Conservation (phyloP, 2,888 invertebrate genomes). For the Aleiodes testaceus region DNA sequence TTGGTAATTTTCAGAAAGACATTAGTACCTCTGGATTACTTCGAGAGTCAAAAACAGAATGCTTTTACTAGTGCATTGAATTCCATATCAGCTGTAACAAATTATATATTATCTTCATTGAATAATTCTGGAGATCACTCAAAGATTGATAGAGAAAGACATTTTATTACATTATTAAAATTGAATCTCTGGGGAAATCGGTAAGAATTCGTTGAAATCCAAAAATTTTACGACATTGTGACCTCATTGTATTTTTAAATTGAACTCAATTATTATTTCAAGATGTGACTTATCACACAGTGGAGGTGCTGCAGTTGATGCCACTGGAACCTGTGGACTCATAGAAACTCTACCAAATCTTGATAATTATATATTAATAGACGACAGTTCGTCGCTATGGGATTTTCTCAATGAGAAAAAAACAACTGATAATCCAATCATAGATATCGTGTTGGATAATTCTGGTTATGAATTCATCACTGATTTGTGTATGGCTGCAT, state of each 20-base stretch:
- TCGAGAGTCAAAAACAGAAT: slow-evolving; percentile 82
- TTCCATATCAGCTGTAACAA: slow-evolving; percentile 75
- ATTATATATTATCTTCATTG: slow-evolving; percentile 66
- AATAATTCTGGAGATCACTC: slow-evolving; percentile 63
- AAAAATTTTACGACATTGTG: background rate
- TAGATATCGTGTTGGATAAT: slow-evolving; percentile 91
- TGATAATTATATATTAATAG: slow-evolving; percentile 77
- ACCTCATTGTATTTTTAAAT: background rate
- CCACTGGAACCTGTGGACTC: slow-evolving; percentile 73
- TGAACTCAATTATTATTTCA: background rate
- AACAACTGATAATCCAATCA: slow-evolving; percentile 71
- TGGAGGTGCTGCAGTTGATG: slow-evolving; percentile 79
- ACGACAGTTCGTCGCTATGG: slow-evolving; percentile 78
- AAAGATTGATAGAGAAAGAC: slow-evolving; percentile 72
- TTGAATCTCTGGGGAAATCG: slow-evolving; percentile 94
- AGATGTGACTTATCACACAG: slow-evolving; percentile 92
- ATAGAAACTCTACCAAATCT: slow-evolving; percentile 76
- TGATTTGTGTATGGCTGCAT: slow-evolving; percentile 91
- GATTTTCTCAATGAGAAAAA: slow-evolving; percentile 65
- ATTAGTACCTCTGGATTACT: slow-evolving; percentile 84
- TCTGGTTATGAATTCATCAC: slow-evolving; percentile 93
- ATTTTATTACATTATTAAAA: slow-evolving; percentile 77
- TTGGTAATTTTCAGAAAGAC: slow-evolving; percentile 72
- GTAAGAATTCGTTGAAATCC: slow-evolving; percentile 51
- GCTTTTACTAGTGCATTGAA: slow-evolving; percentile 76